Evolutionary conservation across 2,888 invertebrate genomes (phyloP), one percentile per base, ranked within the genome.

Genomic region (Agriotes lineatus): DNA sequence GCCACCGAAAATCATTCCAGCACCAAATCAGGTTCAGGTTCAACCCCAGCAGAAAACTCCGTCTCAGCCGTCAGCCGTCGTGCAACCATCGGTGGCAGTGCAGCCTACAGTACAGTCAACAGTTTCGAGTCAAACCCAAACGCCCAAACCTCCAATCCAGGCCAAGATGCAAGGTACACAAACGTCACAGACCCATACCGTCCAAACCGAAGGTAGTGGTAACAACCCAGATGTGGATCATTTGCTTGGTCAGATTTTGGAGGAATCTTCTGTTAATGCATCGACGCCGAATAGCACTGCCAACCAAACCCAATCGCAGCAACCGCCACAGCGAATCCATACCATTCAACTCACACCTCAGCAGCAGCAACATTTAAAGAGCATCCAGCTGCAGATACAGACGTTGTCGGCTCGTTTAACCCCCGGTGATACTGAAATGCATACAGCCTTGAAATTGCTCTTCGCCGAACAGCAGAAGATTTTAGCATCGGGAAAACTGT

Each of bases 321-420:
- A 79, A 79, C 80, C 81, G 30, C 69, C 76, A 62, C 90, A 90
- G 70, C 86, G 90, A 70, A 90, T 92, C 60, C 92, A 91, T 78
- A 91, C 91, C 7, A 92, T 93, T 73, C 92, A 92, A 77, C 82
- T 93, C 54, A 91, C 91, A 12, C 90, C 90, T 9, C 91, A 92
- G 76, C 92, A 92, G 77, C 92, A 93, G 79, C 82, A 88, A 82
- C 85, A 86, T 75, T 78, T 90, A 70, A 88, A 89, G 77, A 87
- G 87, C 65, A 88, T 92, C 7, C 91, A 91, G 81, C 85, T 89
- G 76, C 92, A 93, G 82, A 91, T 93, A 59, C 89, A 90, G 78
- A 87, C 88, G 54, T 83, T 93, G 59, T 86, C 88, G 37, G 85
- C 87, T 14, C 87, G 88, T 73, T 81, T 88, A 73, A 86, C 81